Evolutionary conservation across 2,113 vertebrate species (phyloP).

Genomic region (Origma solitaria): DNA sequence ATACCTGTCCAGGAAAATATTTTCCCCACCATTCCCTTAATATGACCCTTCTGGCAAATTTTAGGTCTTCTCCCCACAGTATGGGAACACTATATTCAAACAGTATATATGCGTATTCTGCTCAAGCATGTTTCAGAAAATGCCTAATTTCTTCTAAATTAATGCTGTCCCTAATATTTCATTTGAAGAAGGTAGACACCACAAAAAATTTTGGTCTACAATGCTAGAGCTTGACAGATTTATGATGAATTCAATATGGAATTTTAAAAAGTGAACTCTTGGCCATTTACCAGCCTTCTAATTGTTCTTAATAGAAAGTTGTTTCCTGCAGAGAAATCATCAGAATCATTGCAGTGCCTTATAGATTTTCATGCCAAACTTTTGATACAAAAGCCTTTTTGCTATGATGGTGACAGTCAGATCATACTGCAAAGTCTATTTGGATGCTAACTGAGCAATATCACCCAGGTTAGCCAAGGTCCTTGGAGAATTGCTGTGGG

Average conservation of each 20-base stretch:
- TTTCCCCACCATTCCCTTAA: neutral
- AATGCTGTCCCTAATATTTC: neutral
- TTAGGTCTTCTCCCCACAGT: neutral
- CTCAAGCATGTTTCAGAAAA: neutral
- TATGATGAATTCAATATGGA: neutral
- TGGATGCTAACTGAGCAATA: rapidly evolving
- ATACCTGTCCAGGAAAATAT: neutral
- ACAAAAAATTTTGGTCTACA: neutral
- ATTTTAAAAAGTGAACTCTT: neutral
- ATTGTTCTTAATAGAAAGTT: neutral
- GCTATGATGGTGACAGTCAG: neutral
- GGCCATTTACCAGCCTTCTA: neutral
- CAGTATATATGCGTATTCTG: neutral
- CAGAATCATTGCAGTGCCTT: neutral
- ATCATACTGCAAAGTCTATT: neutral
- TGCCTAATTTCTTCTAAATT: neutral
- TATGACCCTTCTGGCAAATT: neutral
- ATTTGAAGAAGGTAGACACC: neutral
- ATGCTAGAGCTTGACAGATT: neutral
- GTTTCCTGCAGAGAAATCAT: neutral
- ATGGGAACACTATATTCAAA: neutral
- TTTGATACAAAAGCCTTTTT: neutral
- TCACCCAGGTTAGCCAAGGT: neutral
- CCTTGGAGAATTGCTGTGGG: neutral
- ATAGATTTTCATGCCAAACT: neutral